These are phyloP conservation scores for Neoaliturus tenellus DNA, from an alignment of 2,888 invertebrate genomes.

Conservation along the genomic window DNA sequence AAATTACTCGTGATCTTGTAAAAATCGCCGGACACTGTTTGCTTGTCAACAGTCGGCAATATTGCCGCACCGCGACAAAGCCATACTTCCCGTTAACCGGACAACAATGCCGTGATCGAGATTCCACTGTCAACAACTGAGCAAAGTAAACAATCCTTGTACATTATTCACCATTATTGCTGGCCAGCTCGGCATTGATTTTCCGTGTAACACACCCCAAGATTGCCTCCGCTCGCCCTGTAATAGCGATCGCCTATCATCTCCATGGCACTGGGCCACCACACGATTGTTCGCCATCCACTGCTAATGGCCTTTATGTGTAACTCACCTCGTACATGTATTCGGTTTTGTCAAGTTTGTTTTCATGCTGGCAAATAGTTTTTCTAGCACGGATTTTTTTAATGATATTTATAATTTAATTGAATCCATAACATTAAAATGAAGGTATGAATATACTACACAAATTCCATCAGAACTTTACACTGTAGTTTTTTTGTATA, in stretches of 20 bases:
- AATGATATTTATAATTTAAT: too few relatives aligned
- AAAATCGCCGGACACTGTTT: too few relatives aligned
- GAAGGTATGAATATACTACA: too few relatives aligned
- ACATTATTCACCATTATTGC: slow-evolving; percentile 24
- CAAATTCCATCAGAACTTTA: too few relatives aligned
- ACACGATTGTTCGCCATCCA: neutral
- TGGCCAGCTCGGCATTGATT: neutral
- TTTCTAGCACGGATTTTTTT: too few relatives aligned
- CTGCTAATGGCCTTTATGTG: neutral
- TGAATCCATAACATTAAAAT: too few relatives aligned
- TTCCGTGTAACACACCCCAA: neutral
- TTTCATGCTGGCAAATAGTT: too few relatives aligned
- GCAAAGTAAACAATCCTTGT: neutral
- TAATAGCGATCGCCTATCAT: neutral
- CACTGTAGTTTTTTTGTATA: too few relatives aligned
- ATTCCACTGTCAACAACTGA: neutral
- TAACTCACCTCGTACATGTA: neutral
- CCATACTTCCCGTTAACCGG: neutral
- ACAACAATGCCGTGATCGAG: neutral
- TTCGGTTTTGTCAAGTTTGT: neutral
- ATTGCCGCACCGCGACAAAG: too few relatives aligned
- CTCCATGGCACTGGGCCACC: neutral
- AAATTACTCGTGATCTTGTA: too few relatives aligned
- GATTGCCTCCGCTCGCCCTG: slow-evolving; percentile 1
- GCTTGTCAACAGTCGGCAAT: too few relatives aligned